Base-by-base conservation (phyloP, 2,888 invertebrate genomes). In the Poecilobothrus nobilitatus region DNA sequence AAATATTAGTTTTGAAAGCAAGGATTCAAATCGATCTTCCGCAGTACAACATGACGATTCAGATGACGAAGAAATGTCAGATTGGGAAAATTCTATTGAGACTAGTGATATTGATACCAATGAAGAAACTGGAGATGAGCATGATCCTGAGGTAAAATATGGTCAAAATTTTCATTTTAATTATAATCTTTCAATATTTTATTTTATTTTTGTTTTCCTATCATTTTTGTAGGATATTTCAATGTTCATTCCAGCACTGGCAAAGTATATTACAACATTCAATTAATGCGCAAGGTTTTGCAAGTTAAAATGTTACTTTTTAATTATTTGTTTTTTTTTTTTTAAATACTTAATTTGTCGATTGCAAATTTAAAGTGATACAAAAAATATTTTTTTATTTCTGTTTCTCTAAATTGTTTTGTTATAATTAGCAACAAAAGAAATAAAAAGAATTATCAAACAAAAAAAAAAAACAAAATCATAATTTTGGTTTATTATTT, bases 1-100 rank as follows among this genome's bases (percentile, higher is more conserved):
- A 63, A 69, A 70, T 33, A 61, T 71, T 18, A 65, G 69, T 6
- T 66, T 66, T n/a, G 63, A 66, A 27, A 66, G 68, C 34, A 27
- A 65, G 27, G 63, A 67, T 6, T n/a, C 34, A 10, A 20, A 27
- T 41, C 20, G 10, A 7, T 10, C 41, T 61, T 44, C 63, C 66
- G 68, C 68, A 20, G 66, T 68, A 7, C 53, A 53, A 53, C 15
- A 53, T 53, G 66, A 66, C 9, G 74, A 74, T 0, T 70, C 70
- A 5, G 73, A 73, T 21, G 75, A 74, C 1, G 73, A 75, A 10
- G 77, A 84, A 44, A 83, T 84, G n/a, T 80, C 80, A 34, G 87
- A 87, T 74, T 87, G 87, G 87, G 87, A 85, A 76, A 86, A 86
- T 74, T 87, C 86, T 70, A 83, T 86, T 15, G 84, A 84, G 73